Base-by-base conservation (phyloP, 2,113 vertebrate genomes). In the Plestiodon gilberti region DNA sequence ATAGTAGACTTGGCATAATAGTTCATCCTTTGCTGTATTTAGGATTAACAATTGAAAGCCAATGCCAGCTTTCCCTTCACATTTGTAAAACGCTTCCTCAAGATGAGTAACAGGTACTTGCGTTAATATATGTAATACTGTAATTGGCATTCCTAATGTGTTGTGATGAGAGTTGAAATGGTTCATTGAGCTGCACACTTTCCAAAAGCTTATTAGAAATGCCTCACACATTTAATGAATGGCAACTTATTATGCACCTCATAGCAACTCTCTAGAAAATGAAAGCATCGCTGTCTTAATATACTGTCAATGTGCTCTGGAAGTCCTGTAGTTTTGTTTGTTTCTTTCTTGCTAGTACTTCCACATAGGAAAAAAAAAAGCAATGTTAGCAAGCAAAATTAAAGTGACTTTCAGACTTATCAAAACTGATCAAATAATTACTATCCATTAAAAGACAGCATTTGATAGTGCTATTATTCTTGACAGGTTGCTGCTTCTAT, bases 101-200 rank as follows among this genome's bases (percentile, higher is more conserved):
- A 67, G 79, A 76, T 87, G 84, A 15, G 59, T 88, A 88, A 2
- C 82, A 89, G 69, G 76, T 57, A 57, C 65, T 88, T 76, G 0
- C 59, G 78, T 91, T 91, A 87, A 77, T 88, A 87, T 92, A 84
- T 92, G 78, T 92, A 67, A 64, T 83, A 74, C 86, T 67, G 0
- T 91, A 93, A 92, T 89, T 93, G 61, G 43, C 84, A 89, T 92
- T 90, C 90, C 81, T 91, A 94, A 88, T 61, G 73, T 88, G 87
- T 86, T 94, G 70, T 67, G 57, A 35, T 81, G 83, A 85, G 89
- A 77, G 9, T 87, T 78, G 78, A 84, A 94, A 93, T 89, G 84
- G 84, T 82, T 93, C 81, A n/a, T 73, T 92, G 78, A 89, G n/a
- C 74, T 89, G 81, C 81, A 82, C 3, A 74, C 33, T 94, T 79